Evolutionary conservation across 2,888 invertebrate species (phyloP), one percentile per base, ranked within the genome.

Genomic region (Drosophila demipolita): DNA sequence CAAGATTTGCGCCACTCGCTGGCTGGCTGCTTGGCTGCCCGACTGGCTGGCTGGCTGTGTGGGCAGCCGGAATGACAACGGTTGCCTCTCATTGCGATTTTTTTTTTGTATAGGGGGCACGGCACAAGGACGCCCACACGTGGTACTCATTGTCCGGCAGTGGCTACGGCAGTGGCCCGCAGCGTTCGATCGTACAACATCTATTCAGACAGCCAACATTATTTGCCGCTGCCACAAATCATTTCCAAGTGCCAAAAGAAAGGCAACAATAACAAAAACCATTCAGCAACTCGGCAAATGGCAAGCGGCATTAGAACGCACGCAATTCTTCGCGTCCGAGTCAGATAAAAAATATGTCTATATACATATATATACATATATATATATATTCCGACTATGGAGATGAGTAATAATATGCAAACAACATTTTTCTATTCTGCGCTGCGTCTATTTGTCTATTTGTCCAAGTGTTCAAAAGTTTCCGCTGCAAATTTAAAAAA

Each of bases 201-300:
- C 65, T 49, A 66, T 69, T 72, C 81, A 58, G 83, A 80, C 89
- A 78, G 76, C 58, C 73, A 79, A 73, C 82, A 66, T 66, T 73
- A 80, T 80, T 85, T 71, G 90, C 76, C 67, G 70, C 71, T 63
- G 86, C 83, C 81, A 90, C 86, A 87, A 87, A 90, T 87, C 90
- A 87, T 90, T 86, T 86, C 53, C 74, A 88, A 89, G 86, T 86
- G 86, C 86, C 87, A 80, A 78, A 83, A 73, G 67, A 65, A 61
- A 65, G 45, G 45, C 45, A 45, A 45, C 45, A 45, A 23, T 36
- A 54, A 36, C 57, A 69, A 42, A 36, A 42, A 26, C 49, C 29
- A 60, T 61, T 68, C 66, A 62, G 58, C 45, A 53, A 61, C 49
- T 67, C 29, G 55, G 55, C 66, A 64, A 59, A 53, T n/a, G 59